Evolutionary conservation across 2,888 invertebrate genomes (phyloP).

Genomic region (Acrocyrtus sp.): DNA sequence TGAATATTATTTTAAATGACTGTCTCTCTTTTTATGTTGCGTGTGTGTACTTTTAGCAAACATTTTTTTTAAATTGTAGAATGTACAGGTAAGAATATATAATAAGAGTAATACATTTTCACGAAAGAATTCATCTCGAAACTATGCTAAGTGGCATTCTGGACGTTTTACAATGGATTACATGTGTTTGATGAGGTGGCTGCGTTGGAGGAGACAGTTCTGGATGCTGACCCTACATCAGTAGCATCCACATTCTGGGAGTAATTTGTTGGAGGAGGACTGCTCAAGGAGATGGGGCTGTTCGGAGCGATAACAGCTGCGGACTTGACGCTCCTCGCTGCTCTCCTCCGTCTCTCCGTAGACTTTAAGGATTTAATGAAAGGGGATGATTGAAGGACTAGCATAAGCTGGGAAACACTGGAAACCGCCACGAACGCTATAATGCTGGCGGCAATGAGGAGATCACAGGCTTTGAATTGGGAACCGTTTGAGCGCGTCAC

Average conservation of each 20-base stretch:
- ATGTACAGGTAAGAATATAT: too few species aligned
- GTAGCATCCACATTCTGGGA: too few species aligned
- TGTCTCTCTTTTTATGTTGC: too few species aligned
- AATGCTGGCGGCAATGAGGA: slow-evolving; percentile 49
- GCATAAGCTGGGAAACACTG: slow-evolving; percentile 43
- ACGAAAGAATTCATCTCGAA: slow-evolving; percentile 42
- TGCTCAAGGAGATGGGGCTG: slow-evolving; percentile 1
- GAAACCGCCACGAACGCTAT: slow-evolving; percentile 46
- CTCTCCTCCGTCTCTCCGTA: too few species aligned
- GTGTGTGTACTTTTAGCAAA: too few species aligned
- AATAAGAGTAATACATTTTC: too few species aligned
- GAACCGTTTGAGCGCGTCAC: slow-evolving; percentile 65
- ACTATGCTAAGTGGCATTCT: slow-evolving; percentile 34
- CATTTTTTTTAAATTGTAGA: too few species aligned
- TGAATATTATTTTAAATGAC: too few species aligned
- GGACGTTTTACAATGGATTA: slow-evolving; percentile 30
- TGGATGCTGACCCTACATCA: background rate
- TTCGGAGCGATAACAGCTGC: too few species aligned
- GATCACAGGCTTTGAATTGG: slow-evolving; percentile 56
- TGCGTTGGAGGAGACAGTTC: slow-evolving; percentile 3
- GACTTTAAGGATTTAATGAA: slow-evolving; percentile 40
- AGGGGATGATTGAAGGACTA: slow-evolving; percentile 48
- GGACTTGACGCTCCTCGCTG: too few species aligned
- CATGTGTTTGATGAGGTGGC: background rate
- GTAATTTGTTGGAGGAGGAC: slow-evolving; percentile 10